Evolutionary conservation across 2,888 invertebrate genomes (phyloP), one percentile per base, ranked within the genome.

Genomic region (Micropterix aruncella): DNA sequence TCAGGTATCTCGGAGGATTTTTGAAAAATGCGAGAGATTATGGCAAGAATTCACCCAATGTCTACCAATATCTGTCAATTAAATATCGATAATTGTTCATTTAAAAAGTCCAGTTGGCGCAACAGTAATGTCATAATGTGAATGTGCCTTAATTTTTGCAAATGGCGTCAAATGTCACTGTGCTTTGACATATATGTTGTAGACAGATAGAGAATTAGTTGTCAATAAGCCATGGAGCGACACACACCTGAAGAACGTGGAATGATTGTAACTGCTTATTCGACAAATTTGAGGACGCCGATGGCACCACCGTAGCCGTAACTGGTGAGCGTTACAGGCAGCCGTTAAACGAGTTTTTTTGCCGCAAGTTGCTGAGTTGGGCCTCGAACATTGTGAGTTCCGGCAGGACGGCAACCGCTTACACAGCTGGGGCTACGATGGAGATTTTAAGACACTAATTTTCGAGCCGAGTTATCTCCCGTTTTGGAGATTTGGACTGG

Each of bases 381-480:
- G 14, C 4, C 9, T 38, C 14, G 38, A 38, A 5, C 38, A 38
- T 5, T 27, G 14, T 14, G 12, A 9, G 38, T 5, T 14, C 5
- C 5, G 9, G 15, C 4, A 18, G 17, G 9, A 18, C 9, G 19
- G 44, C 43, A 38, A 38, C 37, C 16, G 42, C 48, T 27, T 38
- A 44, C 42, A 48, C 48, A 39, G 44, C 44, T 19, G 46, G 41
- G 36, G 44, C 48, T 38, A 47, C 48, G 16, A 48, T 38, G 17
- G 44, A 47, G 15, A 46, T 48, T 48, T 19, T 47, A 43, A 48
- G 36, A 36, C 18, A 37, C 40, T n/a, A 16, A 38, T 48, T 48
- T 43, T 47, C 43, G 19, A 43, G 44, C 38, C 45, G 44, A 9
- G 39, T 47, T n/a, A 47, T 47, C 38, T 47, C 46, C 39, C 47